Percentiles rank a stretch among this genome's conserved stretches.
These are phyloP conservation scores for Neoitamus cyanurus DNA, from an alignment of 2,888 invertebrate species.

Conservation along the genomic window DNA sequence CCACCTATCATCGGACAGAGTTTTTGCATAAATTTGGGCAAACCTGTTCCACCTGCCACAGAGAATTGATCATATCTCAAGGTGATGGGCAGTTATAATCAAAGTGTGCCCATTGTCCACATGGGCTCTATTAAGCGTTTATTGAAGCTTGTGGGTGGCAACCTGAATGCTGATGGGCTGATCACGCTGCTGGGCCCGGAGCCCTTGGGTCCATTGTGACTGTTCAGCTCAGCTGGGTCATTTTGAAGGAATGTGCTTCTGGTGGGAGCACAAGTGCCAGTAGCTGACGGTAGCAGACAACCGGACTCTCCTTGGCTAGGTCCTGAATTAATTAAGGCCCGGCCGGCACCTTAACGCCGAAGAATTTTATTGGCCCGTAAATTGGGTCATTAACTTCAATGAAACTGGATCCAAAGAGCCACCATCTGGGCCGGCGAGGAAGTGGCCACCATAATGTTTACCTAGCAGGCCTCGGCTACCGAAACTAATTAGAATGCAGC, in stretches of 20 bases:
- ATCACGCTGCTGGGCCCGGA: neutral
- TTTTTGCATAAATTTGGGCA: slow-evolving; percentile 31
- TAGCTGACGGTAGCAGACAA: neutral
- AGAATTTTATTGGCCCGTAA: slow-evolving; percentile 24
- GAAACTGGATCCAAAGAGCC: slow-evolving; percentile 4
- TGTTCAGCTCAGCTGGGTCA: neutral
- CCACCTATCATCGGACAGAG: slow-evolving; percentile 19
- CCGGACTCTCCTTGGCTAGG: neutral
- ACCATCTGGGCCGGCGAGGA: neutral
- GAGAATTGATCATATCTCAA: slow-evolving; percentile 34
- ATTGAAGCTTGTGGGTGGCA: slow-evolving; percentile 21
- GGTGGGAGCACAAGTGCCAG: neutral
- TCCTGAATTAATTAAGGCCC: slow-evolving; percentile 31
- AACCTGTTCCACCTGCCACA: slow-evolving; percentile 32
- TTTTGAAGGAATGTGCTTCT: neutral
- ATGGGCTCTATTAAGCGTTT: slow-evolving; percentile 29
- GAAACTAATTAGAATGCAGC: slow-evolving; percentile 33
- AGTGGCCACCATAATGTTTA: slow-evolving; percentile 27
- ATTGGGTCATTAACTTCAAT: slow-evolving; percentile 36
- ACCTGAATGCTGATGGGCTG: slow-evolving; percentile 3
- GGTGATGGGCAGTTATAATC: slow-evolving; percentile 34
- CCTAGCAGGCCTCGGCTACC: slow-evolving; percentile 15
- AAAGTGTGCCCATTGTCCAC: slow-evolving; percentile 33
- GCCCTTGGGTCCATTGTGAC: neutral
- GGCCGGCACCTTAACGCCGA: neutral